Evolutionary conservation across 2,797 vertebrate species (phyloP), one percentile per base, ranked within the genome.

Genomic region (Enteromius argenteus): DNA sequence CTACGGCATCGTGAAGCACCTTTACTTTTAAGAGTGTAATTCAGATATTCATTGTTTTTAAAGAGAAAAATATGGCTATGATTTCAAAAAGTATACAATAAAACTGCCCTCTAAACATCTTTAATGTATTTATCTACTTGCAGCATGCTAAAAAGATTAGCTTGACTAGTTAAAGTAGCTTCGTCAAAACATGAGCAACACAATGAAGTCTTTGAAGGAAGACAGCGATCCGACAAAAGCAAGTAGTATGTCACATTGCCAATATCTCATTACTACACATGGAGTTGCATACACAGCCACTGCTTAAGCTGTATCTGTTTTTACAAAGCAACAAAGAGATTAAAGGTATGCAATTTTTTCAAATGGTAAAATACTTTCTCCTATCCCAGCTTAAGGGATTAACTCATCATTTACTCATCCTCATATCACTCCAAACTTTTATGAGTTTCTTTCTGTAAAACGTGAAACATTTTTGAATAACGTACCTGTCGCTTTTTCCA

Each of bases 371-470:
- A 76, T 39, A 58, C 32, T 39, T 58, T 23, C 51, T 58, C 21
- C 53, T 76, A 39, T 58, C 53, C 30, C 35, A 60, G n/a, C 35
- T 76, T 58, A 58, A 76, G 15, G 53, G 74, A 76, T 76, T 76
- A 76, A n/a, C 37, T 58, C 74, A 58, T 76, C n/a, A 58, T 58
- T 76, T 58, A 58, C 53, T 76, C 73, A 76, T 58, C 51, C 73
- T 58, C 73, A 76, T 58, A 76, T 76, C 51, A 39, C 53, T 27
- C 21, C 51, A 42, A 76, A 76, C 73, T n/a, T 75, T 75, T 58
- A 56, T 75, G 73, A 75, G 73, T 76, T 76, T 56, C 51, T 10
- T 58, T 58, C 32, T 58, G 53, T 4, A 21, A 35, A 42, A 76
- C 35, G 30, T 74, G 30, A 74, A 53, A 53, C 14, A 74, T 35